Evolutionary conservation across 2,888 invertebrate genomes (phyloP).

Genomic region (Metopia argyrocephala): DNA sequence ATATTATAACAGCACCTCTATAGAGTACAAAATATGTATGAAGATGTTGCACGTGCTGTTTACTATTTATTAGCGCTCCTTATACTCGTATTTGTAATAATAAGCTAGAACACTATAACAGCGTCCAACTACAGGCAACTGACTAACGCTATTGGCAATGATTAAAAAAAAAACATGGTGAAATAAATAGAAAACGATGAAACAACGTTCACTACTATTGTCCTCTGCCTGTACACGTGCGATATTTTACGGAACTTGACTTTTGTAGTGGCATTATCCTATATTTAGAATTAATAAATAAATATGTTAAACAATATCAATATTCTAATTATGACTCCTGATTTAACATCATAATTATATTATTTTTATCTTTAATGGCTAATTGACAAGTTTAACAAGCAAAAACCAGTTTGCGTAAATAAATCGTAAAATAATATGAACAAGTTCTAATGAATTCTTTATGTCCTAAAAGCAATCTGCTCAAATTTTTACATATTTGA

Average conservation of each 20-base stretch:
- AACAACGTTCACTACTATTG: slow-evolving; percentile 14
- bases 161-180: background rate
- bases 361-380: background rate
- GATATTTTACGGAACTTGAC: slow-evolving; percentile 76
- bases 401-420: too few relatives aligned
- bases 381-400: too few relatives aligned
- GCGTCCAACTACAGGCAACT: slow-evolving; percentile 16
- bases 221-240: slow-evolving; percentile 67
- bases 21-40: slow-evolving; percentile 25
- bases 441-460: too few relatives aligned
- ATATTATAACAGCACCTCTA: slow-evolving; percentile 6
- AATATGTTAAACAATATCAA: slow-evolving; percentile 5
- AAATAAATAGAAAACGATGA: background rate
- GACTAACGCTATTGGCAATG: slow-evolving; percentile 2
- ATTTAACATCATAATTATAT: background rate
- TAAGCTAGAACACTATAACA: slow-evolving; percentile 24
- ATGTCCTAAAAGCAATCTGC: too few relatives aligned
- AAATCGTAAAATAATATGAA: too few relatives aligned
- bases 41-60: slow-evolving; percentile 61
- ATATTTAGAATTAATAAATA: slow-evolving; percentile 36
- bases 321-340: background rate
- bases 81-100: background rate
- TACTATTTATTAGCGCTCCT: slow-evolving; percentile 31
- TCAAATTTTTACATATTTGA: too few relatives aligned
- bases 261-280: slow-evolving; percentile 68